These are phyloP conservation scores for Apogon hyalosoma DNA, from an alignment of 2,797 vertebrate species.

Conservation along the genomic window DNA sequence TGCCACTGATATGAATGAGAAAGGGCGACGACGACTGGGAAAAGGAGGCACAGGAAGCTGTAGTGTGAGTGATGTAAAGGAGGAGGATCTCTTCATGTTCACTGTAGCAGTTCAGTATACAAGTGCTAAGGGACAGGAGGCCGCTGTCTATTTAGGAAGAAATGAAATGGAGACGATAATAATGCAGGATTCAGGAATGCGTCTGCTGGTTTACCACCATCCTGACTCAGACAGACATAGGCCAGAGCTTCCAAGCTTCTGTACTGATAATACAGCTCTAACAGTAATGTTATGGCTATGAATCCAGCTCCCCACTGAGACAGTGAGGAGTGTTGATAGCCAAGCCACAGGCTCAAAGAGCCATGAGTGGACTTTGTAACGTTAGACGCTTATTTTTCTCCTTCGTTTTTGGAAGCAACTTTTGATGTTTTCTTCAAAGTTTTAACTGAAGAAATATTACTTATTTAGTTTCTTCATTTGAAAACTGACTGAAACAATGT, in stretches of 20 bases:
- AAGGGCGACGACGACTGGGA: conserved; percentile 30
- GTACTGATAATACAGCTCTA: conserved; percentile 20
- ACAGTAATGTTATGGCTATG: conserved; percentile 61
- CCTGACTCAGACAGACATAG: conserved; percentile 36
- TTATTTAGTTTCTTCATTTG: neutral
- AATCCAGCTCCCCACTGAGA: conserved; percentile 35
- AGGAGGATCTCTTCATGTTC: conserved; percentile 28
- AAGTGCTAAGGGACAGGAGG: conserved; percentile 42
- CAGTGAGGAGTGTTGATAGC: conserved; percentile 49
- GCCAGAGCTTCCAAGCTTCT: conserved; percentile 34
- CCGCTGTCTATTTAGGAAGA: conserved; percentile 48
- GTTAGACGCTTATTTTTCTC: conserved; percentile 36
- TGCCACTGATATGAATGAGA: conserved; percentile 53
- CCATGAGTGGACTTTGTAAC: conserved; percentile 16
- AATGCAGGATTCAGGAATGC: conserved; percentile 62
- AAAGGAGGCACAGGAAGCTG: conserved; percentile 31
- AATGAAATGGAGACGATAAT: conserved; percentile 64
- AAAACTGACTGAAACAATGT: neutral
- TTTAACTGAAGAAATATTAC: neutral
- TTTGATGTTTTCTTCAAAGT: neutral
- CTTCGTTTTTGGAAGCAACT: neutral
- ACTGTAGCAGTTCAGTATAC: conserved; percentile 28
- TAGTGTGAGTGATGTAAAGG: conserved; percentile 38
- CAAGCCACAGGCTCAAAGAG: conserved; percentile 31
- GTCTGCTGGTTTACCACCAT: conserved; percentile 58